phyloP scores from a whole-genome alignment of 2,888 invertebrate genomes.

The Amblyjoppa proteus region DNA sequence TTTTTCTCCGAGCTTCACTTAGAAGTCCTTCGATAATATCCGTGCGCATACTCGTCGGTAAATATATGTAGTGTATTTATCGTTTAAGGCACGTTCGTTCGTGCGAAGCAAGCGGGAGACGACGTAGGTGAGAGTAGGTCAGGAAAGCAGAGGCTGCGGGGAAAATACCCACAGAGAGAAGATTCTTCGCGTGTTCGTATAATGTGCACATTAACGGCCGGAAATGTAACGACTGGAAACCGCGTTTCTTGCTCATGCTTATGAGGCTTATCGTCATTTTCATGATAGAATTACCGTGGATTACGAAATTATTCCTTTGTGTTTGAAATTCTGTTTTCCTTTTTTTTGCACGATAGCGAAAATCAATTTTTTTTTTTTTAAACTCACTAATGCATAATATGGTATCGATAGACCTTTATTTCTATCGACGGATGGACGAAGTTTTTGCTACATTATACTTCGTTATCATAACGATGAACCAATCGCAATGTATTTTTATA shows the following conservation, averaged over 20 bases:
- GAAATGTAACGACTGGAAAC: too few relatives aligned
- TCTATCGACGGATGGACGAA: too few relatives aligned
- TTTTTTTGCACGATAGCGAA: background rate
- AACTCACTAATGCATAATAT: too few relatives aligned
- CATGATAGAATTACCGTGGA: too few relatives aligned
- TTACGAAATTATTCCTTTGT: background rate
- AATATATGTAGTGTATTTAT: constrained; percentile 52
- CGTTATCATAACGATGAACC: too few relatives aligned
- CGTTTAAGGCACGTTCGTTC: constrained; percentile 58
- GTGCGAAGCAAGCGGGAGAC: constrained; percentile 14
- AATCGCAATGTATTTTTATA: too few relatives aligned
- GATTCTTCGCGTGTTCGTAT: constrained; percentile 30
- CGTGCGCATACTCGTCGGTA: constrained; percentile 16
- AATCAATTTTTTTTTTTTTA: too few relatives aligned
- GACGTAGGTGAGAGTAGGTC: constrained; percentile 56
- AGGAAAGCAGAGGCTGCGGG: constrained; percentile 35
- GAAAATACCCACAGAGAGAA: constrained; percentile 42
- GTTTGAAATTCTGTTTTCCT: background rate
- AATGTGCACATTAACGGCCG: background rate
- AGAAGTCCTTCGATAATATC: constrained; percentile 15
- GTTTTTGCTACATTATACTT: too few relatives aligned
- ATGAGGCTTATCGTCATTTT: too few relatives aligned
- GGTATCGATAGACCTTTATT: too few relatives aligned
- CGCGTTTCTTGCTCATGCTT: too few relatives aligned
- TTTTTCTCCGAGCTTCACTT: constrained; percentile 50